Evolutionary conservation across 2,797 vertebrate genomes (phyloP).

Genomic region (Aselliscus stoliczkanus): DNA sequence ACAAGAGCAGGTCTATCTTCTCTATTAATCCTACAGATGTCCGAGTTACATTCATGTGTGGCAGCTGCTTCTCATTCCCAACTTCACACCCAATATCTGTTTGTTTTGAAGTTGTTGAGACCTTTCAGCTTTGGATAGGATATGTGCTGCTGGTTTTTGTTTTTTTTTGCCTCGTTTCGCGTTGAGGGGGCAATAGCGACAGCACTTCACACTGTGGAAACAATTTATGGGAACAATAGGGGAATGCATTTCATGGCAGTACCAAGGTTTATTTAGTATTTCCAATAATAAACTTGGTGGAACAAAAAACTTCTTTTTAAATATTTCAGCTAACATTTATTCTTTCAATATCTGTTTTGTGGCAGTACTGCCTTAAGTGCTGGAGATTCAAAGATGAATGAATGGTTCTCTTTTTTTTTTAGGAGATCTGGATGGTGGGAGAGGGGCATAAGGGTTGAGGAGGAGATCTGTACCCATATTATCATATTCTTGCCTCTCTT

Average conservation of each 20-base stretch:
- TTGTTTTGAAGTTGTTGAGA: background rate
- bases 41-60: background rate
- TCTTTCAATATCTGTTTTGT: background rate
- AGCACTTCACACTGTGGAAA: background rate
- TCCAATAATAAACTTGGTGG: background rate
- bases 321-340: background rate
- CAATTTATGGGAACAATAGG: too few relatives aligned
- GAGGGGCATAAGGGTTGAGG: background rate
- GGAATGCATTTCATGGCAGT: background rate
- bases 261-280: background rate
- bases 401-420: background rate
- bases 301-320: background rate
- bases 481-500: background rate
- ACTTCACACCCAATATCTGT: background rate
- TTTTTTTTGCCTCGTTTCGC: background rate
- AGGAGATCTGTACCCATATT: background rate
- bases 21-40: background rate
- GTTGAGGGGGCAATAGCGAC: background rate
- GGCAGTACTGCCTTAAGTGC: background rate
- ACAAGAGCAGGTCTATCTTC: background rate
- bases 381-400: background rate
- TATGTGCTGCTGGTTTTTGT: background rate
- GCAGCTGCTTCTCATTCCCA: background rate
- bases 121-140: background rate
- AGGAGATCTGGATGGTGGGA: background rate